Percentiles rank a stretch among this genome's conserved stretches.
Conservation (phyloP, 2,797 vertebrate species). For the Gadopsis marmoratus region DNA sequence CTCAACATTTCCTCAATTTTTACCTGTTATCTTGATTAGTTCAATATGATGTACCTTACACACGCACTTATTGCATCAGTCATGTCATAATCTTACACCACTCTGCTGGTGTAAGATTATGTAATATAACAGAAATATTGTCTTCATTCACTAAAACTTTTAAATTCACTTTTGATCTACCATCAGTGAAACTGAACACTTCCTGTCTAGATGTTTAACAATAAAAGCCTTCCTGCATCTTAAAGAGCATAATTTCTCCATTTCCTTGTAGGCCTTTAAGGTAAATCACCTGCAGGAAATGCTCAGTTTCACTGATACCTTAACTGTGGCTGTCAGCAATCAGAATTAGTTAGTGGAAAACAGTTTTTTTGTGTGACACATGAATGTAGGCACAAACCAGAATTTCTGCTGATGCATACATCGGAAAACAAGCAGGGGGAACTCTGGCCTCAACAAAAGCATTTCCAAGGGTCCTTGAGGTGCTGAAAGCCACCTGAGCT, state of each 20-base stretch:
- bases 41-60: neutral
- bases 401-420: conserved; percentile 22
- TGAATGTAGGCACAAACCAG: neutral
- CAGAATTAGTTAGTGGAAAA: neutral
- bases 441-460: conserved; percentile 64
- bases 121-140: neutral
- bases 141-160: neutral
- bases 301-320: neutral
- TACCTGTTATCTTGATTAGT: neutral
- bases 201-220: neutral
- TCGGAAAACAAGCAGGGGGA: conserved; percentile 32
- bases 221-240: neutral
- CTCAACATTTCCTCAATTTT: neutral
- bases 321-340: neutral
- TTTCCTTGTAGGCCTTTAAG: neutral
- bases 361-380: neutral
- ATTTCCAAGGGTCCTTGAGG: conserved; percentile 53
- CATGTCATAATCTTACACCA: neutral
- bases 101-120: neutral
- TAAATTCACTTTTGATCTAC: neutral
- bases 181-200: neutral
- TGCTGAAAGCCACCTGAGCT: conserved; percentile 72
- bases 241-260: neutral
- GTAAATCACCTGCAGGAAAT: neutral
- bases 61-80: neutral